Evolutionary conservation across 2,888 invertebrate species (phyloP).

Genomic region (Bombyx huttoni): DNA sequence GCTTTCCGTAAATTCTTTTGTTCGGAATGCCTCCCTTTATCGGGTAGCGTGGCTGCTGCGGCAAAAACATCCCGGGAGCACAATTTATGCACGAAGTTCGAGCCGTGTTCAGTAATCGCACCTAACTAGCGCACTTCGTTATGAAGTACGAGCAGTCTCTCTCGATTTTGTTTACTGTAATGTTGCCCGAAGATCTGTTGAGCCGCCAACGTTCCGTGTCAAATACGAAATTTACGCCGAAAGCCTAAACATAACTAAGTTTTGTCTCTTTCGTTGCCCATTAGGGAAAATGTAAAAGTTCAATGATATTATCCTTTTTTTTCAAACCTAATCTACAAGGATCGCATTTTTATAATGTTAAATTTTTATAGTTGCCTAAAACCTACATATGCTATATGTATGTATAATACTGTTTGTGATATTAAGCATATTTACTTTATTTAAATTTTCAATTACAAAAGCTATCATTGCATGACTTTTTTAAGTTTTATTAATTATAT

Average conservation of each 20-base stretch:
- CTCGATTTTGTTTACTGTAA: slow-evolving; percentile 8
- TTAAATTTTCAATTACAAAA: too few species aligned
- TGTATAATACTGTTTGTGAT: too few species aligned
- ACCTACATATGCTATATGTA: too few species aligned
- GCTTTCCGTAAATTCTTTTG: slow-evolving; percentile 16
- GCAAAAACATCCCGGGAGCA: slow-evolving; percentile 15
- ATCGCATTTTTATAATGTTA: not conserved
- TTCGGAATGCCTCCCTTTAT: slow-evolving; percentile 15
- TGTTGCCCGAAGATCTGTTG: slow-evolving; percentile 6
- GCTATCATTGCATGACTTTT: too few species aligned
- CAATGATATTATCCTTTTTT: slow-evolving; percentile 1
- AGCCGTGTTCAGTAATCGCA: slow-evolving; percentile 11
- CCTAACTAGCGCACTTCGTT: slow-evolving; percentile 22
- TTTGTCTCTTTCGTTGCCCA: not conserved
- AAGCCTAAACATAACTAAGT: slow-evolving; percentile 3
- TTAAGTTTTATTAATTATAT: too few species aligned
- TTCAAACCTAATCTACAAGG: not conserved
- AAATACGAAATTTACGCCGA: slow-evolving; percentile 3
- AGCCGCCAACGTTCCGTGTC: slow-evolving; percentile 1
- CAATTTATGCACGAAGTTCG: slow-evolving; percentile 30
- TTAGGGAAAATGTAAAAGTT: slow-evolving; percentile 3
- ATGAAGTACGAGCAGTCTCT: slow-evolving; percentile 10
- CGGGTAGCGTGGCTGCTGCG: slow-evolving; percentile 8
- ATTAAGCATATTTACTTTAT: too few species aligned
- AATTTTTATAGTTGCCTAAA: not conserved